Evolutionary conservation across 2,113 vertebrate species (phyloP).

Genomic region (Danio rerio): DNA sequence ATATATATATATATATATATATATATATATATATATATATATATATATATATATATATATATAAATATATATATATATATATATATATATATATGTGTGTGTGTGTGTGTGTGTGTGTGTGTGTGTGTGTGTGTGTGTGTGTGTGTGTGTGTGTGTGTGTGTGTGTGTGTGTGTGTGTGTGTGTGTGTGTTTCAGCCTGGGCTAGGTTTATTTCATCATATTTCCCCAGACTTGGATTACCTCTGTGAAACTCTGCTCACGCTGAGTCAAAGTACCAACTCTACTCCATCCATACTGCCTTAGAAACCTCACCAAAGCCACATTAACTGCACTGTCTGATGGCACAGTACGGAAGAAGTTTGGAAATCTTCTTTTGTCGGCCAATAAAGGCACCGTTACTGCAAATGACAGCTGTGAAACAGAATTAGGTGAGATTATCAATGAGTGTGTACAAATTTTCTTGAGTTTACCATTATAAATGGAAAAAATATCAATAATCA

Average conservation of each 20-base stretch:
- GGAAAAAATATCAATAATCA: background rate
- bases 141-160: too few species aligned
- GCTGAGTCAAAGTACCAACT: constrained; percentile 87
- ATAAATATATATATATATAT: too few species aligned
- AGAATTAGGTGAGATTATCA: background rate
- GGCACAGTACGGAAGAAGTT: constrained; percentile 90
- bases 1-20: too few species aligned
- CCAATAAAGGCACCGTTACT: constrained; percentile 82
- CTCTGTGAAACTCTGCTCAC: constrained; percentile 83
- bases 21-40: too few species aligned
- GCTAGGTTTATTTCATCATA: background rate
- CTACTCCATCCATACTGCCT: constrained; percentile 86
- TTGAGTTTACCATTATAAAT: background rate
- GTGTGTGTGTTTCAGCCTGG: too few species aligned
- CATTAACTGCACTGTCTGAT: constrained; percentile 87
- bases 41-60: too few species aligned
- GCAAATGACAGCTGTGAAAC: constrained; percentile 87
- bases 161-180: too few species aligned
- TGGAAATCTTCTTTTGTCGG: constrained; percentile 88
- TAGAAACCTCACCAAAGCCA: constrained; percentile 87
- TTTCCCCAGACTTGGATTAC: constrained; percentile 65
- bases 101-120: too few species aligned
- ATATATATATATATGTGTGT: too few species aligned
- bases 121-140: too few species aligned
- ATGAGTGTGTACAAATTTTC: too few species aligned